A percentile compares a stretch with the other conserved stretches of the same genome.
phyloP scores from a whole-genome alignment of 2,797 vertebrate genomes.

The Neosalanx taihuensis region DNA sequence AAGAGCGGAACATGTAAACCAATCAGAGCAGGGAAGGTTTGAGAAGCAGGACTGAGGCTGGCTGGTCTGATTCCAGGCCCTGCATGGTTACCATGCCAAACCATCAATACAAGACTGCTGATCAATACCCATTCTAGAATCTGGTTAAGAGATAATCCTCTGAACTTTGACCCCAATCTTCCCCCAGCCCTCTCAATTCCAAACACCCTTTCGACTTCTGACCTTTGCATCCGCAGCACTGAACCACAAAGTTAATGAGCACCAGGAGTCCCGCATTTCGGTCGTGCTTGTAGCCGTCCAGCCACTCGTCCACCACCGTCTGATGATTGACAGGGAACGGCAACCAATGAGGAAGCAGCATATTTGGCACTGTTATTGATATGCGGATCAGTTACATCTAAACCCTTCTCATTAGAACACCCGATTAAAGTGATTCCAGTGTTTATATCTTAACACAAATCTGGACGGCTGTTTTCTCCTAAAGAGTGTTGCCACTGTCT shows the following conservation, averaged over 20 bases:
- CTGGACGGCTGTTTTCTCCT: neutral
- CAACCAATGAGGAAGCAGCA: slow-evolving; percentile 40
- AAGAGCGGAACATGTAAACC: no score
- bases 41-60: no score
- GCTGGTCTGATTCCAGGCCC: neutral
- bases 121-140: slow-evolving; percentile 42
- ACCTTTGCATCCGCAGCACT: slow-evolving; percentile 89
- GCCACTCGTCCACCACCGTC: slow-evolving; percentile 88
- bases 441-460: neutral
- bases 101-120: slow-evolving; percentile 44
- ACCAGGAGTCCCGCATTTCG: slow-evolving; percentile 75
- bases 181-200: slow-evolving; percentile 17
- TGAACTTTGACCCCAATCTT: slow-evolving; percentile 45
- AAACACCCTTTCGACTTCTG: slow-evolving; percentile 48
- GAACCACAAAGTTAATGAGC: slow-evolving; percentile 85
- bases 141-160: slow-evolving; percentile 49
- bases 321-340: slow-evolving; percentile 55
- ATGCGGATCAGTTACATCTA: neutral
- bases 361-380: slow-evolving; percentile 20
- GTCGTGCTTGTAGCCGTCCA: slow-evolving; percentile 83
- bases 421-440: neutral
- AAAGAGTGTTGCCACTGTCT: slow-evolving; percentile 28
- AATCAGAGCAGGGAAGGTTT: no score
- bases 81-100: slow-evolving; percentile 28
- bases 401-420: neutral